Conservation (phyloP, 2,113 vertebrate genomes). For the Clarias macrocephalus region DNA sequence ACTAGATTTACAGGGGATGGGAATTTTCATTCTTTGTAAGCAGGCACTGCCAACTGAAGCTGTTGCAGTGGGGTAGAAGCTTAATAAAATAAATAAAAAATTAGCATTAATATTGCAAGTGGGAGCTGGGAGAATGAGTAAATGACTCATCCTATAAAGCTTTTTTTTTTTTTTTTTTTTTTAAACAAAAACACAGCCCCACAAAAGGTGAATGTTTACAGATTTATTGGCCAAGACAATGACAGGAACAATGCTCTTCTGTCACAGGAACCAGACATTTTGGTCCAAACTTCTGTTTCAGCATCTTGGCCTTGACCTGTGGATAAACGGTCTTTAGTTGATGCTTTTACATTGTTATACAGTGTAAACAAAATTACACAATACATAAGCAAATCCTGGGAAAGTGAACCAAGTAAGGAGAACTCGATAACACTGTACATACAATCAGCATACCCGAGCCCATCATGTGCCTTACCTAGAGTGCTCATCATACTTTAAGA, state of each 20-base stretch:
- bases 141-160: no score
- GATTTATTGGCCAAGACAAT: not conserved
- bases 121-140: no score
- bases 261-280: not conserved
- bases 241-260: no score
- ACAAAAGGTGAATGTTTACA: not conserved
- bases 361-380: no score
- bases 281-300: not conserved
- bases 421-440: not conserved
- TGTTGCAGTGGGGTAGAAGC: not conserved
- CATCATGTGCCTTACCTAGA: not conserved
- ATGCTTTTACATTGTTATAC: not conserved
- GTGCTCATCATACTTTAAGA: not conserved
- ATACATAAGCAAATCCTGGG: not conserved
- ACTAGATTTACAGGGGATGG: no score
- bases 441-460: not conserved
- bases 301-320: not conserved
- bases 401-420: no score
- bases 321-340: not conserved
- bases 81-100: no score
- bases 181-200: no score
- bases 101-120: no score
- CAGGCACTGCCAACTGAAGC: not conserved
- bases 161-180: no score
- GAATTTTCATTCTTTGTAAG: no score